Percentiles rank a stretch among this genome's conserved stretches.
Conservation (phyloP, 92 coral and sea anemone species). For the Plumapathes pennacea region DNA sequence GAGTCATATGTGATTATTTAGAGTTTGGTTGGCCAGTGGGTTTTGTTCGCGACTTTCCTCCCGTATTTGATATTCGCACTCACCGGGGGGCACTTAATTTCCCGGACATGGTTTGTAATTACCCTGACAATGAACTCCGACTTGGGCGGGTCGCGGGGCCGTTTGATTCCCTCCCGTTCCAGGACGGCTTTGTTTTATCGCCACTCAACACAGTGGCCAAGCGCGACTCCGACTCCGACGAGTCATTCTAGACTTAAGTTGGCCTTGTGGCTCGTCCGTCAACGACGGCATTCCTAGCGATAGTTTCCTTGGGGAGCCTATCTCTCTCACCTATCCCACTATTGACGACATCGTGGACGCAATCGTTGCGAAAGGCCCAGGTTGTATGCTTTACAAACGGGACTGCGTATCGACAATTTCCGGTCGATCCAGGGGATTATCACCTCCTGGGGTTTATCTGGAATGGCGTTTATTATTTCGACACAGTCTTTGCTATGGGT, state of each 20-base stretch:
- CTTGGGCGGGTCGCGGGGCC: constrained; percentile 30
- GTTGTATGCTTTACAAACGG: too few relatives aligned
- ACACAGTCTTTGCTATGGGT: constrained; percentile 39
- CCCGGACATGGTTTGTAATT: constrained; percentile 8
- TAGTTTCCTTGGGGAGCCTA: constrained; percentile 28
- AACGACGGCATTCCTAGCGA: constrained; percentile 32
- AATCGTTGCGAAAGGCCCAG: too few relatives aligned
- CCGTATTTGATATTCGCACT: constrained; percentile 9
- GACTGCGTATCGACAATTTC: constrained; percentile 33
- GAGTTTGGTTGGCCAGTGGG: constrained; percentile 40
- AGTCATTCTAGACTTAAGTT: constrained; percentile 39
- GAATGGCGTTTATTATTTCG: constrained; percentile 32
- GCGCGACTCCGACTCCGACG: constrained; percentile 12
- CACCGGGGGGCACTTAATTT: constrained; percentile 23
- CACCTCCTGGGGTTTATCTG: constrained; percentile 25
- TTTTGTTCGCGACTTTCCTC: constrained; percentile 1
- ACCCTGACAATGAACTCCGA: constrained; percentile 8
- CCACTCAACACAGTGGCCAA: constrained; percentile 43
- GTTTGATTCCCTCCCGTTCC: constrained; percentile 7
- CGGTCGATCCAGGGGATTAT: constrained; percentile 34
- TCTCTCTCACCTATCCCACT: constrained; percentile 11
- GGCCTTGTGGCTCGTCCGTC: constrained; percentile 34
- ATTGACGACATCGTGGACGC: constrained; percentile 11
- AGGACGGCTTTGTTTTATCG: constrained; percentile 20
- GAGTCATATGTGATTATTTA: constrained; percentile 21